Evolutionary conservation across 2,888 invertebrate species (phyloP).

Genomic region (Nomada lathburiana): DNA sequence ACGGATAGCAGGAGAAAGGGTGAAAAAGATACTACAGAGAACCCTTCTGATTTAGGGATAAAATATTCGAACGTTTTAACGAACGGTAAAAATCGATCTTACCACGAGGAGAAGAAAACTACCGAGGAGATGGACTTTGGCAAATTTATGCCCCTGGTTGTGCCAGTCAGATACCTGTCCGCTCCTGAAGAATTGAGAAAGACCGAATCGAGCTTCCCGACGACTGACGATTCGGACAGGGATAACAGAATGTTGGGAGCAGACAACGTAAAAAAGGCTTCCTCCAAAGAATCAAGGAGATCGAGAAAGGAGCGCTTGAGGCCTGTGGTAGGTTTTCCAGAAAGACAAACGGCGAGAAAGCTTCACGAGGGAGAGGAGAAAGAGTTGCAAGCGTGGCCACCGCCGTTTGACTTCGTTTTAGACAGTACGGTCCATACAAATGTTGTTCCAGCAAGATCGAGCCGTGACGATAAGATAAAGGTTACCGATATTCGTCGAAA

Average conservation of each 20-base stretch:
- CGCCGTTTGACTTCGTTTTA: conserved; percentile 77
- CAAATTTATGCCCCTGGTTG: conserved; percentile 71
- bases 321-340: conserved; percentile 58
- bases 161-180: conserved; percentile 75
- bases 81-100: not conserved
- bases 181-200: conserved; percentile 60
- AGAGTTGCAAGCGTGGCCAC: conserved; percentile 75
- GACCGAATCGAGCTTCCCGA: not conserved
- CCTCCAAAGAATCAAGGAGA: not conserved
- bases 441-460: conserved; percentile 13
- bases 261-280: not conserved
- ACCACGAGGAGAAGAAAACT: not conserved
- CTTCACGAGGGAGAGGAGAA: conserved; percentile 75
- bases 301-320: conserved; percentile 44
- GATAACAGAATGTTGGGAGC: not conserved
- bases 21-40: conserved; percentile 12
- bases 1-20: conserved; percentile 11
- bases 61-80: not conserved
- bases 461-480: not conserved
- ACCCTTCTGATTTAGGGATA: not conserved
- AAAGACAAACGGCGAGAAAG: conserved; percentile 60
- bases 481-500: not conserved
- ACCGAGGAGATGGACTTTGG: conserved; percentile 60
- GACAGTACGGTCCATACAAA: conserved; percentile 73
- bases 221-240: conserved; percentile 2